Base-by-base conservation (phyloP, 2,797 vertebrate genomes). In the Capromys pilorides region DNA sequence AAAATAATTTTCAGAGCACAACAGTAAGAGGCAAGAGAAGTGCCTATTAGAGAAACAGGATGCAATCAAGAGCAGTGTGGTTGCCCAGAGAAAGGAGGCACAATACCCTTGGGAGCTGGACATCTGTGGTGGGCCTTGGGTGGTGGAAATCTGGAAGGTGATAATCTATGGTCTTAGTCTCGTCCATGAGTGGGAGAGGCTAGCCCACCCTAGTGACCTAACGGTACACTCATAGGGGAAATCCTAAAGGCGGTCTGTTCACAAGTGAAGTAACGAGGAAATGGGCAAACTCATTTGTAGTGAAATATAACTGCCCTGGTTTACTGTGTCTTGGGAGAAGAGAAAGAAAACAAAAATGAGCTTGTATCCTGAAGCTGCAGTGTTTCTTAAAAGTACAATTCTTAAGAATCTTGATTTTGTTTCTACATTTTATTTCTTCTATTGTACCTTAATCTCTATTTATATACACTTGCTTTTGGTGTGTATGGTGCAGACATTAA, bases 401-500 rank as follows among this genome's bases (percentile, higher is more conserved):
- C 41, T 73, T 22, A 73, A 73, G 7, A 73, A 73, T 73, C 39
- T 73, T 24, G 2, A 41, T 73, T 41, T 73, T 73, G 22, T 41
- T 41, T 41, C 39, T 41, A 73, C 39, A 22, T 45, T 75, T 39
- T 71, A 45, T 16, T 28, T 75, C 24, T 45, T 24, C 19, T 45
- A 28, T 28, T 6, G 39, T 75, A 28, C 39, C 22, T 78, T 49
- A 49, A 31, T 78, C 16, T 88, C n/a, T 92, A 80, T 71, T 94
- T 94, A 88, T 59, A 31, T 66, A 77, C 77, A 81, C 54, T 90
- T 87, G 41, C 39, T 84, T 82, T 91, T 77, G 66, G 91, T 41
- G 87, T 86, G 22, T 41, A 54, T 79, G 92, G 80, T 54, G 49
- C 69, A 96, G 61, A 12, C 86, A 71, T 95, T 92, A 90, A 88